Evolutionary conservation across 2,888 invertebrate species (phyloP), one percentile per base, ranked within the genome.

Genomic region (Isoperla grammatica): DNA sequence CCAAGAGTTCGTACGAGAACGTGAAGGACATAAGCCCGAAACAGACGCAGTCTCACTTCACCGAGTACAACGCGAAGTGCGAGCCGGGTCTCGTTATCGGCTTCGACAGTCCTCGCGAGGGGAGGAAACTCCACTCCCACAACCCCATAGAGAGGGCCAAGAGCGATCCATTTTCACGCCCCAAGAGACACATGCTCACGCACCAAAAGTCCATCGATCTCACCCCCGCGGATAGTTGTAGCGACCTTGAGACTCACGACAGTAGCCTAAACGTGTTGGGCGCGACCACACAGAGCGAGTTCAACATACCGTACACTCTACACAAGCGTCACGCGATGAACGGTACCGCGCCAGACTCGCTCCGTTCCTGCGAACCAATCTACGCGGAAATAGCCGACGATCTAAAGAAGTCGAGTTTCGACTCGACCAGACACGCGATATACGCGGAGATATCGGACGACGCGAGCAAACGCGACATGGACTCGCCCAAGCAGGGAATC

Each of bases 281-380:
- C 19, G 75, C 76, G 68, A 74, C 75, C 1, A 75, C 75, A 1
- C 71, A 69, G 39, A 67, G 71, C 2, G 86, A 86, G 35, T 78
- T 79, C 65, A 91, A 91, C 66, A 91, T 92, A 70, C 88, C 91
- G 0, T 92, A 92, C 69, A 88, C 88, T 5, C 75, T 91, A 54
- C 90, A 91, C 71, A 91, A 91, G 70, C 80, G 90, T 2, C 90
- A 91, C 70, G 81, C 90, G 1, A 88, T 90, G 86, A 91, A 91
- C 70, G 90, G 90, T 0, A 90, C 90, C 0, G 87, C 88, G 0
- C 81, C 84, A 0, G 81, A 2, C 74, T 8, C 19, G 53, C 35
- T 15, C 53, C 74, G 75, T 56, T 62, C 82, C 82, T 8, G 83
- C 83, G 0, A 83, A 83, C 68, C 82, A 81, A 72, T 72, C 5